A percentile compares a stretch with the other conserved stretches of the same genome.
Evolutionary conservation across 2,113 vertebrate species (phyloP).

Genomic region (Lophochroa leadbeateri): DNA sequence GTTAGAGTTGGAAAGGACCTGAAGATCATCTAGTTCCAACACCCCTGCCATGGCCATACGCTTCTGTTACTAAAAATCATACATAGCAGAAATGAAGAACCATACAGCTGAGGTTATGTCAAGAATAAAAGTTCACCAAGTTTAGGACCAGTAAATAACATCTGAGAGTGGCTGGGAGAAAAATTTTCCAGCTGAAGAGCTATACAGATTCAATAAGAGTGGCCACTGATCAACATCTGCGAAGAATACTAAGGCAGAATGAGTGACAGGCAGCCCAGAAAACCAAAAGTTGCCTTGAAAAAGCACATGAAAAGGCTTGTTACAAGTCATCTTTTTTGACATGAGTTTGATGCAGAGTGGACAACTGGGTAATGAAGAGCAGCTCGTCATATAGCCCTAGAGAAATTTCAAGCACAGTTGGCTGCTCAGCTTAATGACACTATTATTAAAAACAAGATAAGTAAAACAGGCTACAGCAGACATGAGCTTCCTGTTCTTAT

Average conservation of each 20-base stretch:
- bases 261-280: background rate
- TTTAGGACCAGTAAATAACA: background rate
- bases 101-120: background rate
- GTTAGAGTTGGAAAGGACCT: background rate
- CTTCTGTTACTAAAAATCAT: background rate
- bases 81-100: background rate
- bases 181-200: background rate
- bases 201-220: background rate
- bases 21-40: background rate
- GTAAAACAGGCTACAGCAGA: background rate
- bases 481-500: background rate
- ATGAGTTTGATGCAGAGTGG: background rate
- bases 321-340: background rate
- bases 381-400: background rate
- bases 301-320: background rate
- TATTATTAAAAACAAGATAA: background rate
- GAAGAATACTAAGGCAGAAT: background rate
- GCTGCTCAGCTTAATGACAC: background rate
- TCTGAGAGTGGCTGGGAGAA: background rate
- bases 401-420: background rate
- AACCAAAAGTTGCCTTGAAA: background rate
- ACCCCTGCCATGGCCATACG: background rate
- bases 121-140: background rate
- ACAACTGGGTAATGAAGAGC: background rate
- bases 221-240: background rate